A percentile compares a stretch with the other conserved stretches of the same genome.
phyloP scores from a whole-genome alignment of 2,797 vertebrate genomes.

The Melanogrammus aeglefinus region DNA sequence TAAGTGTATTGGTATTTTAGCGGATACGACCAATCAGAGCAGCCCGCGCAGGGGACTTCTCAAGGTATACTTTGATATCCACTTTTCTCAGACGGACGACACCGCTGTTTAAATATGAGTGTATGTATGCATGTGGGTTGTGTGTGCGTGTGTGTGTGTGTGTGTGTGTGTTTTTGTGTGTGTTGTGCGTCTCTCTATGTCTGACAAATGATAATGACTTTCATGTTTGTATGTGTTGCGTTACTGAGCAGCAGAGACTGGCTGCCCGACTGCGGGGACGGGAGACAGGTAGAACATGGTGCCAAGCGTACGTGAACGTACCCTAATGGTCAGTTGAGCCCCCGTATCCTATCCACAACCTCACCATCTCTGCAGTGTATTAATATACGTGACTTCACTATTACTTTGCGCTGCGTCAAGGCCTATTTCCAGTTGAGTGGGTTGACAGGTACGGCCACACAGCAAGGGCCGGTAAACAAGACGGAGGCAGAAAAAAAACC shows the following conservation, averaged over 20 bases:
- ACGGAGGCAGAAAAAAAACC: constrained; percentile 74
- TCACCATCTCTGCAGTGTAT: constrained; percentile 12
- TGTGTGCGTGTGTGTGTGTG: neutral
- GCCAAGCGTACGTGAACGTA: constrained; percentile 20
- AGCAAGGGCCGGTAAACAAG: constrained; percentile 67
- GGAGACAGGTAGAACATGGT: too few relatives aligned
- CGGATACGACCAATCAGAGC: constrained; percentile 29
- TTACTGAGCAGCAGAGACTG: constrained; percentile 15
- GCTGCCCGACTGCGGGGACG: neutral
- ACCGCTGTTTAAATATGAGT: too few relatives aligned
- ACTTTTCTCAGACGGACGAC: constrained; percentile 8
- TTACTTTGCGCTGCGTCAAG: constrained; percentile 35
- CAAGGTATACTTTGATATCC: constrained; percentile 20
- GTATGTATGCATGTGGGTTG: too few relatives aligned
- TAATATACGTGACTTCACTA: neutral
- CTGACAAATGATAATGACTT: constrained; percentile 42
- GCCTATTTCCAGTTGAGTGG: constrained; percentile 44
- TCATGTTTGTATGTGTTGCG: constrained; percentile 27
- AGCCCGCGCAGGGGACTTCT: constrained; percentile 28
- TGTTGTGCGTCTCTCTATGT: constrained; percentile 22
- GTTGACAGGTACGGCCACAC: constrained; percentile 45
- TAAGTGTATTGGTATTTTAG: constrained; percentile 38
- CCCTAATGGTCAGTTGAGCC: constrained; percentile 14
- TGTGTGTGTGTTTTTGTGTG: neutral
- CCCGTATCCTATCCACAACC: constrained; percentile 10